Evolutionary conservation across 2,113 vertebrate species (phyloP).

Genomic region (Zosterops pallidus): DNA sequence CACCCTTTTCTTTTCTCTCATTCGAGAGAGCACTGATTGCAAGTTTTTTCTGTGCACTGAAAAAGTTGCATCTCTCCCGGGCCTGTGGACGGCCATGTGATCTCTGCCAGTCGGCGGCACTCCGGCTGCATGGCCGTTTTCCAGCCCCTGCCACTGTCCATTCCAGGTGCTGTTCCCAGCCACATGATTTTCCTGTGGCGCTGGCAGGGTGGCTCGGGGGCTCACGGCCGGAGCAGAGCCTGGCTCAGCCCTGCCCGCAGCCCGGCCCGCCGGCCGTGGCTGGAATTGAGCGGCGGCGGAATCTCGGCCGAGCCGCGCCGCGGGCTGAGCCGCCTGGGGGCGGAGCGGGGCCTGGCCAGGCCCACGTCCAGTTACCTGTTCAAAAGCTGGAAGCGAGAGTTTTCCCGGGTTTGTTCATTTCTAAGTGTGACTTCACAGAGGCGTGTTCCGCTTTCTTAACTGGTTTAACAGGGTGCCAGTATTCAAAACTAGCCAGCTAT

Average conservation of each 20-base stretch:
- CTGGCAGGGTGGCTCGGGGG: accelerated
- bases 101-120: accelerated
- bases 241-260: neutral
- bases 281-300: neutral
- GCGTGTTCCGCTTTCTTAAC: neutral
- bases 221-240: accelerated
- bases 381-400: neutral
- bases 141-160: accelerated
- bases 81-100: accelerated
- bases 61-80: accelerated
- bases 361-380: neutral
- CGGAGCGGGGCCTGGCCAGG: neutral
- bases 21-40: neutral
- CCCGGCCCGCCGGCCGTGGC: neutral
- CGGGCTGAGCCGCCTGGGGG: neutral
- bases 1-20: neutral
- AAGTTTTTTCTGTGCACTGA: neutral
- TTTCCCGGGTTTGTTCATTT: accelerated
- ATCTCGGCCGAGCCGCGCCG: accelerated
- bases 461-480: neutral
- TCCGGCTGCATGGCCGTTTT: neutral
- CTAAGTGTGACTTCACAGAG: neutral
- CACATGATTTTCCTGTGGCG: accelerated
- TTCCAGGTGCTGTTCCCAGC: neutral
- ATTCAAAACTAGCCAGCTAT: neutral